Percentiles rank a stretch among this genome's conserved stretches.
phyloP scores from a whole-genome alignment of 2,113 vertebrate genomes.

The Sturnira hondurensis region DNA sequence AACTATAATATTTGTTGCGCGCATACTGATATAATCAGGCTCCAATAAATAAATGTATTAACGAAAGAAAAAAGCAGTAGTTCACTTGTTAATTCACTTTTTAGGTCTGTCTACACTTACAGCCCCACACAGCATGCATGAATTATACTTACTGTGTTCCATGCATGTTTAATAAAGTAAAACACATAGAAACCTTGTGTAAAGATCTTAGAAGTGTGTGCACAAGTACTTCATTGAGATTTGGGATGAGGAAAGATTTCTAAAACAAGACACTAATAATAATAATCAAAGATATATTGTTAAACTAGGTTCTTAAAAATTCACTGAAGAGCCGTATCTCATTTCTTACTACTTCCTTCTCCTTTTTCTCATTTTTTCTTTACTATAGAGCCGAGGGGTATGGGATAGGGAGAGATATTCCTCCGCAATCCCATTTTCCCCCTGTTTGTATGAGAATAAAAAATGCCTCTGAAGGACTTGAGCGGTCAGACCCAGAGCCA shows the following conservation, averaged over 20 bases:
- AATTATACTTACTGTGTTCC: not conserved
- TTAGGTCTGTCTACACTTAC: not conserved
- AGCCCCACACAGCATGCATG: fast-evolving
- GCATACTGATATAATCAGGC: conserved; percentile 44
- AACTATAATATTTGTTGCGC: conserved; percentile 50
- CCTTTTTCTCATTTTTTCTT: not conserved
- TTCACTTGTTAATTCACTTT: not conserved
- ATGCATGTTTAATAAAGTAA: not conserved
- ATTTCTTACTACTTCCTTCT: not conserved
- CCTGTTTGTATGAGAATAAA: not conserved
- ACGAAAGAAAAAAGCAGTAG: not conserved
- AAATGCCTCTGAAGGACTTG: not conserved
- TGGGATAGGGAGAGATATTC: not conserved
- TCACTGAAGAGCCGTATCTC: not conserved
- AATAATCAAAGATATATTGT: not conserved
- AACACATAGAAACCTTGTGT: not conserved
- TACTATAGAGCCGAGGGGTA: not conserved
- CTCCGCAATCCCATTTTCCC: not conserved
- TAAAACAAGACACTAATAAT: not conserved
- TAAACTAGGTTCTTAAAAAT: not conserved
- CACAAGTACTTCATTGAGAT: not conserved
- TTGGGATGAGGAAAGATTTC: not conserved
- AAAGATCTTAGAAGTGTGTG: not conserved
- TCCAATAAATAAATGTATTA: conserved; percentile 56
- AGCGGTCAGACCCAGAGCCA: not conserved